A percentile compares a stretch with the other conserved stretches of the same genome.
These are phyloP conservation scores for Stegophylla sp. DNA, from an alignment of 2,888 invertebrate species.

Conservation along the genomic window DNA sequence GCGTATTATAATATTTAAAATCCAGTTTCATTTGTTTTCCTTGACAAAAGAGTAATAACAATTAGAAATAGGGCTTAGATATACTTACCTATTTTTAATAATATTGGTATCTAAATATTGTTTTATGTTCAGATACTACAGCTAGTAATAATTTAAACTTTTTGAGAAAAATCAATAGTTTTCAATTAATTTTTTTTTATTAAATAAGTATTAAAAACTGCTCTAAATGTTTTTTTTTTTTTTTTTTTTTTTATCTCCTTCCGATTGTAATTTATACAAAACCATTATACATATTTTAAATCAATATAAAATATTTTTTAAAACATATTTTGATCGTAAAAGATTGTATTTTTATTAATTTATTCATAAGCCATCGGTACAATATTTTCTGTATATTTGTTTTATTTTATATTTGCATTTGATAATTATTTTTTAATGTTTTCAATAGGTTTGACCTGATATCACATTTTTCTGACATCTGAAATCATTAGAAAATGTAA, in stretches of 20 bases:
- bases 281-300: background rate
- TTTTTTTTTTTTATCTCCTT: background rate
- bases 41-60: background rate
- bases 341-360: background rate
- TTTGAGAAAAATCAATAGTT: background rate
- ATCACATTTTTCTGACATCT: too few relatives aligned
- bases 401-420: background rate
- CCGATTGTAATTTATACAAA: background rate
- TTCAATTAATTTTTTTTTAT: background rate
- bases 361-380: background rate
- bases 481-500: too few relatives aligned
- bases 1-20: background rate
- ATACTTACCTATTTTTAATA: too few relatives aligned
- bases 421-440: background rate
- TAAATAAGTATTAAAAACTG: background rate
- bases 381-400: too few relatives aligned
- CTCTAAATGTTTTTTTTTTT: background rate
- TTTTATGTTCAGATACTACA: background rate
- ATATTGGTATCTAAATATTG: too few relatives aligned
- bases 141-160: background rate
- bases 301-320: background rate
- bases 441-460: background rate
- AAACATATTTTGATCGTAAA: background rate
- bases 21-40: background rate
- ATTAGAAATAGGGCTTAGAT: background rate